Percentiles rank a stretch among this genome's conserved stretches.
Evolutionary conservation across 2,888 invertebrate species (phyloP).

Genomic region (Carpatolechia fugitivella): DNA sequence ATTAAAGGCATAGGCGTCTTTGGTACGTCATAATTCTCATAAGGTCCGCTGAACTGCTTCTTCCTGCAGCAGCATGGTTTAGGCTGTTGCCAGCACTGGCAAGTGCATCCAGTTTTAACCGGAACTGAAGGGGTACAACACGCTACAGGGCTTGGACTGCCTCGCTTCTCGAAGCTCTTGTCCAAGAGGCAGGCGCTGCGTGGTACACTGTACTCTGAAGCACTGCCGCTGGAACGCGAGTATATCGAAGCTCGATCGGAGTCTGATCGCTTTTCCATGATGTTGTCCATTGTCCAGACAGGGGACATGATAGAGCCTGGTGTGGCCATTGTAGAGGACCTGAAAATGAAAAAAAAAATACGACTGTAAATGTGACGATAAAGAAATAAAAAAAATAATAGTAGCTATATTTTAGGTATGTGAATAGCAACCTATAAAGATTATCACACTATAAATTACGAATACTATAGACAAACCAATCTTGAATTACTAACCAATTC

Average conservation of each 20-base stretch:
- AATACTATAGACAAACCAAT: too few relatives aligned
- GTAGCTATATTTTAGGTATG: too few relatives aligned
- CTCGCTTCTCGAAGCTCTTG: constrained; percentile 73
- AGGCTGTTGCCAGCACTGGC: constrained; percentile 66
- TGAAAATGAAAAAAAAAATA: constrained; percentile 45
- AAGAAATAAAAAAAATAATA: too few relatives aligned
- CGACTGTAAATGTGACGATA: too few relatives aligned
- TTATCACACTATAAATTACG: too few relatives aligned
- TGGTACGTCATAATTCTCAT: constrained; percentile 90
- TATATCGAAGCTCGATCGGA: constrained; percentile 83
- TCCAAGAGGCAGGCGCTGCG: constrained; percentile 62
- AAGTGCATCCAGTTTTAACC: constrained; percentile 64
- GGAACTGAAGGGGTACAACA: constrained; percentile 80
- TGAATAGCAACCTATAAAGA: too few relatives aligned
- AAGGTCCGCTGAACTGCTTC: constrained; percentile 77
- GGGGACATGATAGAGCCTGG: constrained; percentile 76
- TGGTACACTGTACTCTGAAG: constrained; percentile 83
- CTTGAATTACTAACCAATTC: too few relatives aligned
- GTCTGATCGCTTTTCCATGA: constrained; percentile 68
- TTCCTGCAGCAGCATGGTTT: constrained; percentile 63
- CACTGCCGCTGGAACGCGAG: constrained; percentile 82
- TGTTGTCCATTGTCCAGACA: constrained; percentile 79
- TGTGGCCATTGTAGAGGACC: constrained; percentile 80
- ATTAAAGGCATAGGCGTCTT: constrained; percentile 81
- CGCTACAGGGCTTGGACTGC: constrained; percentile 51